A percentile compares a stretch with the other conserved stretches of the same genome.
Evolutionary conservation across 2,888 invertebrate genomes (phyloP).

Genomic region (Melanchra persicariae): DNA sequence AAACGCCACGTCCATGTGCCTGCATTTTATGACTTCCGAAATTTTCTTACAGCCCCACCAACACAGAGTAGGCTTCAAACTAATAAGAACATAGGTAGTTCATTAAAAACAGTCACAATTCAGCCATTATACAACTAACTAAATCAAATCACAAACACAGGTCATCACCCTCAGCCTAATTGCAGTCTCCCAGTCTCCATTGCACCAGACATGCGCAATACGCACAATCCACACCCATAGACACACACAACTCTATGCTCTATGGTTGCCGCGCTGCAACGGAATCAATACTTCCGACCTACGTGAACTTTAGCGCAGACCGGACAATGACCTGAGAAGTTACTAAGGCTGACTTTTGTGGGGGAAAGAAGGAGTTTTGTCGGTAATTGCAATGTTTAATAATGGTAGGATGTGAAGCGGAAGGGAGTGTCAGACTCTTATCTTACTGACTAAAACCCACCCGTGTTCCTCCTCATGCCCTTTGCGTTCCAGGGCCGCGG

Average conservation of each 20-base stretch:
- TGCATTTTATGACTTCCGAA: too few species aligned
- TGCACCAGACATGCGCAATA: conserved; percentile 47
- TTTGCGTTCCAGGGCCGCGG: too few species aligned
- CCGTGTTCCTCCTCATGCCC: too few species aligned
- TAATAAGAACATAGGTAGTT: too few species aligned
- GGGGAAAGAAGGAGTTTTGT: accelerated
- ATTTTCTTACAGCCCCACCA: too few species aligned
- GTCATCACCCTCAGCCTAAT: conserved; percentile 32
- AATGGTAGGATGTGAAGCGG: neutral
- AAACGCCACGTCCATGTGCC: too few species aligned
- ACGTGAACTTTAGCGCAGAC: conserved; percentile 18
- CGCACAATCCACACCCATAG: conserved; percentile 11
- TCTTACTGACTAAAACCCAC: too few species aligned
- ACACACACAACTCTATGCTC: neutral
- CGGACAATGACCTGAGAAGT: conserved; percentile 33
- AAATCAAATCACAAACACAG: neutral
- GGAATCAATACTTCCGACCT: conserved; percentile 37
- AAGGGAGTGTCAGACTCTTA: too few species aligned
- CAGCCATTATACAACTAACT: neutral
- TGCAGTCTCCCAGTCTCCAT: conserved; percentile 8
- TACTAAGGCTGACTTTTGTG: neutral
- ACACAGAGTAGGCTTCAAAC: too few species aligned
- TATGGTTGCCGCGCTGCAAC: conserved; percentile 32
- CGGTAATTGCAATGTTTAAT: neutral
- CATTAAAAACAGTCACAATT: neutral